phyloP scores from a whole-genome alignment of 2,113 vertebrate species.

The Vulpes lagopus region DNA sequence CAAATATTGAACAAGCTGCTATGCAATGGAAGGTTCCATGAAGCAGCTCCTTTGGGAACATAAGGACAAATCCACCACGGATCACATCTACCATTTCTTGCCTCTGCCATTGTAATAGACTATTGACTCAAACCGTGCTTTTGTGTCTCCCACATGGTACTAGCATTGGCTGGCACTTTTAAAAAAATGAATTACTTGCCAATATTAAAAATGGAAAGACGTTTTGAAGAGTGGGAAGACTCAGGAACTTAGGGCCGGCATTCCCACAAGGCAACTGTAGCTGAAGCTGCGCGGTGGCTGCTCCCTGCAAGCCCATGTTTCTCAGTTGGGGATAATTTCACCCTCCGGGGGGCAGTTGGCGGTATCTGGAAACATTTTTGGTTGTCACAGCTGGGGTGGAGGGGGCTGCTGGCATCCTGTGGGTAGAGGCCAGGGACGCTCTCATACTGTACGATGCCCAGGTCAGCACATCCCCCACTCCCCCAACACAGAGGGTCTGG shows the following conservation, averaged over 20 bases:
- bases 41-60: neutral
- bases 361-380: neutral
- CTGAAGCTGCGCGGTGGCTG: accelerated
- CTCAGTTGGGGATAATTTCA: neutral
- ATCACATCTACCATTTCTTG: neutral
- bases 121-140: neutral
- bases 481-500: neutral
- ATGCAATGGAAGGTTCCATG: accelerated
- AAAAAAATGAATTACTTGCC: neutral
- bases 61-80: neutral
- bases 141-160: neutral
- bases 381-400: neutral
- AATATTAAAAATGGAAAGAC: neutral
- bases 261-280: accelerated
- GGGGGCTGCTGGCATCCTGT: neutral
- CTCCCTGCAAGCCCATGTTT: neutral
- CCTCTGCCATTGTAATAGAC: accelerated
- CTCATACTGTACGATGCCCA: neutral
- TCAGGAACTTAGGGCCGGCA: accelerated
- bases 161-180: too few species aligned
- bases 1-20: neutral
- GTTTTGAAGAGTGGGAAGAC: neutral
- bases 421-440: neutral
- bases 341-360: neutral
- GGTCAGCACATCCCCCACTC: neutral